Base-by-base conservation (phyloP, 92 coral and sea anemone species). In the Pocillopora meandrina region DNA sequence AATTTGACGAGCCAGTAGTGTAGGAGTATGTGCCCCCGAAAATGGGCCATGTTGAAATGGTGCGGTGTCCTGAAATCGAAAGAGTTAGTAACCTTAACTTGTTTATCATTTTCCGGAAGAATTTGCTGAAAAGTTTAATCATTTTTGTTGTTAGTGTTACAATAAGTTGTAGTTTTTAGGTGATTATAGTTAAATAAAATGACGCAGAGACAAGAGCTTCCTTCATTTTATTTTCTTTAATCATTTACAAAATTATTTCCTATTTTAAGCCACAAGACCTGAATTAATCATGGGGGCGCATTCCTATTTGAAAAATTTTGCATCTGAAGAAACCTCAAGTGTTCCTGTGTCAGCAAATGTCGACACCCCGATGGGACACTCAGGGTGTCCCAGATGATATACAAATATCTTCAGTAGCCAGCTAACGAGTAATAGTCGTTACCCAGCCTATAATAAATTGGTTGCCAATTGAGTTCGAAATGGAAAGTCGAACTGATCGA, bases 231-330 rank as follows among this genome's bases (percentile, higher is more conserved):
- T 23, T 23, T 23, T 23, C 0, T 23, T 23, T 23, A 23, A 23
- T 23, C 26, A 23, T 23, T 23, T 23, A 23, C 26, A 23, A 23
- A 23, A 23, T 23, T 23, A 23, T 23, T 67, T 67, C 34, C 72
- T 67, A 31, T 17, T 26, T 26, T 31, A 67, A 67, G 26, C 47
- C 31, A 67, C 49, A 67, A 19, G 72, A 21, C 72, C 72, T 67
- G 14, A 67, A 21, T 31, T 67, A 67, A 47, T 67, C 2, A 69
- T 10, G 42, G 56, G 81, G 69, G 56, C 65, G 81, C 81, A 23
- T 52, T 60, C 81, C 81, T 61, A 62, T 52, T 34, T 35, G 34
- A 77, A 77, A 35, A 77, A 60, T 77, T 61, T 35, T 16, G 71
- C 68, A 18, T 61, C 81, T 47, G 15, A 18, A 23, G 67, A 74